phyloP scores from a whole-genome alignment of 2,797 vertebrate species.

The Apogon talboti region DNA sequence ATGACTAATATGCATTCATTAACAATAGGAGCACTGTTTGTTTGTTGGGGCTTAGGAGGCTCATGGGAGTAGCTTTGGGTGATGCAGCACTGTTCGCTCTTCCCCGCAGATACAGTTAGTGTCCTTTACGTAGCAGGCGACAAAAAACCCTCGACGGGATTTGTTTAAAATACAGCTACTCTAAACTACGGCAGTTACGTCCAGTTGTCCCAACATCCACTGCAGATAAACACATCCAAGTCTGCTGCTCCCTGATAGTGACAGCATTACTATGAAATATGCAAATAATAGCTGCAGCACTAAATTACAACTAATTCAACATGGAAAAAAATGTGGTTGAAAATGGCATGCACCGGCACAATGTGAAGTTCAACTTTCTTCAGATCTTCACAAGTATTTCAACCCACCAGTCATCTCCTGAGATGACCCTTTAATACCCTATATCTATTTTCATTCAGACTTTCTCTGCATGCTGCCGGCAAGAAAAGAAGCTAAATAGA shows the following conservation, averaged over 20 bases:
- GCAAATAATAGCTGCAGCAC: conserved; percentile 8
- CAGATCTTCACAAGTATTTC: conserved; percentile 11
- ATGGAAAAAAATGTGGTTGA: neutral
- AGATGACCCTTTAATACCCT: conserved; percentile 36
- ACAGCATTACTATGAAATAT: conserved; percentile 10
- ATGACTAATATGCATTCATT: conserved; percentile 62
- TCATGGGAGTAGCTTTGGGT: conserved; percentile 50
- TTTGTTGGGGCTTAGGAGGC: conserved; percentile 51
- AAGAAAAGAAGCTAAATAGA: conserved; percentile 54
- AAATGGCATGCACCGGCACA: conserved; percentile 9
- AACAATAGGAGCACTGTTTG: conserved; percentile 58
- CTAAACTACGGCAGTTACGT: conserved; percentile 2
- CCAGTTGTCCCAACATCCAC: neutral
- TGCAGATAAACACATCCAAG: conserved; percentile 16
- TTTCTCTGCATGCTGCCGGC: conserved; percentile 26
- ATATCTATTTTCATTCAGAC: conserved; percentile 38
- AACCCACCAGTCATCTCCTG: conserved; percentile 7
- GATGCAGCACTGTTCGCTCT: conserved; percentile 15
- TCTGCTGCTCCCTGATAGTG: conserved; percentile 1
- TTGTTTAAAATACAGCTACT: conserved; percentile 1
- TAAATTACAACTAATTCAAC: conserved; percentile 7
- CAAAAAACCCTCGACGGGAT: conserved; percentile 10
- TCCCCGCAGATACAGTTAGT: conserved; percentile 20
- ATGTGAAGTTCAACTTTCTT: conserved; percentile 7
- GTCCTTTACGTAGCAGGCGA: conserved; percentile 16